Evolutionary conservation across 2,113 vertebrate species (phyloP).

Genomic region (Columbina picui): DNA sequence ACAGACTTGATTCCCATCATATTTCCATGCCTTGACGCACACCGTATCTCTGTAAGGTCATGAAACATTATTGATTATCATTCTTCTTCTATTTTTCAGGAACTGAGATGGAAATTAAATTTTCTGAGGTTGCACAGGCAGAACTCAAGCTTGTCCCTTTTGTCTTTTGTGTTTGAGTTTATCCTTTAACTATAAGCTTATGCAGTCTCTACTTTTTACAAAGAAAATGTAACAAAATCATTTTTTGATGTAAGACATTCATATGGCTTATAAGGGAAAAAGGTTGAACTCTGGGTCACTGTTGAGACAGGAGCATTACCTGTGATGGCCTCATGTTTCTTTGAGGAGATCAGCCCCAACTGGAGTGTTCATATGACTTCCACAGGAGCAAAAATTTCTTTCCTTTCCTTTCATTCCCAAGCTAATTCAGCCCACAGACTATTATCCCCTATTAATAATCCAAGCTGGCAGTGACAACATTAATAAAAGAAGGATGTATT

Average conservation of each 20-base stretch:
- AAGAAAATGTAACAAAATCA: neutral
- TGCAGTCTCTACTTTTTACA: neutral
- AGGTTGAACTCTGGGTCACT: neutral
- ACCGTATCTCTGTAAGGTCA: constrained; percentile 9
- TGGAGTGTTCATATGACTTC: no score
- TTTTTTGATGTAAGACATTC: neutral
- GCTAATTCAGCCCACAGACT: no score
- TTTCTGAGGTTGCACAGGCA: neutral
- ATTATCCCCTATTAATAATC: no score
- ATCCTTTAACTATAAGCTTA: neutral
- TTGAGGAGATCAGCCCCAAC: no score
- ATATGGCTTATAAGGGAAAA: neutral
- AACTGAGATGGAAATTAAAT: constrained; percentile 33
- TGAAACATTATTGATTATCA: constrained; percentile 53
- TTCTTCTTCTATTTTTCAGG: neutral
- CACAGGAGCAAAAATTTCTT: no score
- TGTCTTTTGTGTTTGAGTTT: neutral
- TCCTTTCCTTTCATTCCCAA: no score
- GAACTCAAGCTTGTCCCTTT: neutral
- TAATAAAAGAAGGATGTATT: no score
- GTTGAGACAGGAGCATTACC: no score
- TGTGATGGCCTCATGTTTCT: no score
- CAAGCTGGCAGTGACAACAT: no score
- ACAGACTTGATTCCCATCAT: constrained; percentile 20
- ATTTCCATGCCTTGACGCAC: neutral